These are phyloP conservation scores for Plebejus argus DNA, from an alignment of 2,888 invertebrate species.

Conservation along the genomic window DNA sequence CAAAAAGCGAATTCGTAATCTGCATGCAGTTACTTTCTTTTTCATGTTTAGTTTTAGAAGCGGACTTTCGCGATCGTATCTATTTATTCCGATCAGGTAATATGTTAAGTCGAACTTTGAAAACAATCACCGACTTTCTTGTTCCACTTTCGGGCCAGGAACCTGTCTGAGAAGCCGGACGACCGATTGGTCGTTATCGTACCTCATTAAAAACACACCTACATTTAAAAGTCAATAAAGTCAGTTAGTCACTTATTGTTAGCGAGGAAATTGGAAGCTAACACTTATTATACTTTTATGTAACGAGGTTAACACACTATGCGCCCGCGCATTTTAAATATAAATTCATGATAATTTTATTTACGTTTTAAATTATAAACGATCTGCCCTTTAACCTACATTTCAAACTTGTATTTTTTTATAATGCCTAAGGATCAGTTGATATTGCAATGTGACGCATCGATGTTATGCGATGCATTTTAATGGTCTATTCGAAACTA, in stretches of 20 bases:
- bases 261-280: conserved; percentile 19
- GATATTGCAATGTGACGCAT: neutral
- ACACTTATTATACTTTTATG: conserved; percentile 23
- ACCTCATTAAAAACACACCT: conserved; percentile 39
- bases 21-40: neutral
- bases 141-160: conserved; percentile 38
- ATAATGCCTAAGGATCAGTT: neutral
- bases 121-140: conserved; percentile 35
- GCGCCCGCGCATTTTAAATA: conserved; percentile 17
- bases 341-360: conserved; percentile 14
- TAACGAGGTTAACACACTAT: conserved; percentile 24
- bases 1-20: neutral
- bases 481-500: neutral
- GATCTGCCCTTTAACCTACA: conserved; percentile 9
- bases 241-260: conserved; percentile 30
- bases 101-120: conserved; percentile 34
- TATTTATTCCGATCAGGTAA: conserved; percentile 33
- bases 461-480: neutral
- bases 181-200: conserved; percentile 40
- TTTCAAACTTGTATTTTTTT: neutral
- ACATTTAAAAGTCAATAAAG: conserved; percentile 44
- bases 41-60: conserved; percentile 33
- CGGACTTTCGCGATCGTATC: conserved; percentile 28
- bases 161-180: conserved; percentile 38
- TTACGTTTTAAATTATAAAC: neutral